phyloP scores from a whole-genome alignment of 2,888 invertebrate species.

The Gryllus longicercus region DNA sequence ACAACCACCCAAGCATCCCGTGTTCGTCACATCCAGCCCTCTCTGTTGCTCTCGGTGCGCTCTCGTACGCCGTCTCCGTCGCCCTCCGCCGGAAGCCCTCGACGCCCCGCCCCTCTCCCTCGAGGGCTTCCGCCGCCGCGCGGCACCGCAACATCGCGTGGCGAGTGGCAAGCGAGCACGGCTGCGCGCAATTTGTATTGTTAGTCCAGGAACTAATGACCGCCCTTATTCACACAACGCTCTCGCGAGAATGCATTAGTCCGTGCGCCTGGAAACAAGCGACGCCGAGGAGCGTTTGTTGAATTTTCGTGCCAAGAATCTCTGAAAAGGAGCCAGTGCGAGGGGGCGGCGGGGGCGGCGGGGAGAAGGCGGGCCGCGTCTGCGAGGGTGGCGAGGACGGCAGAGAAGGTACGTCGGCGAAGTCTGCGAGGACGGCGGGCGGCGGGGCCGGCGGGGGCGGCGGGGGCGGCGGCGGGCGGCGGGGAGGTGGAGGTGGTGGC shows the following conservation, averaged over 20 bases:
- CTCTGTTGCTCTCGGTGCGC: too few relatives aligned
- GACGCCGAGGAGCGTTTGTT: not conserved
- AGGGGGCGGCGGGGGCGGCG: not conserved
- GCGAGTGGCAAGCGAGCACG: conserved; percentile 17
- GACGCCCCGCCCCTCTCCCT: too few relatives aligned
- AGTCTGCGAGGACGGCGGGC: too few relatives aligned
- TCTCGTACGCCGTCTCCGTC: too few relatives aligned
- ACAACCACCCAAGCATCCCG: too few relatives aligned
- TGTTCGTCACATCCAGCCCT: too few relatives aligned
- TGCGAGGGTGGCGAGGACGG: too few relatives aligned
- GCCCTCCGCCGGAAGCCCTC: too few relatives aligned
- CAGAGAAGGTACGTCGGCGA: too few relatives aligned
- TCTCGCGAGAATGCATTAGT: not conserved
- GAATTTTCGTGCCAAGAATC: conserved; percentile 17
- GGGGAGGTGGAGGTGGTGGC: not conserved
- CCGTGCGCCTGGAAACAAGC: not conserved
- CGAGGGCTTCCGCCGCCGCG: not conserved
- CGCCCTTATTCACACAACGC: conserved; percentile 6
- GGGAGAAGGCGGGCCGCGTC: too few relatives aligned
- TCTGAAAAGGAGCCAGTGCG: not conserved
- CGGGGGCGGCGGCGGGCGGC: not conserved
- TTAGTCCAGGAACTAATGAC: conserved; percentile 8
- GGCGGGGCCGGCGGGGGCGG: too few relatives aligned
- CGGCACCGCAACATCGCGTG: not conserved
- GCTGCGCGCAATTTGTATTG: conserved; percentile 6